Base-by-base conservation (phyloP, 37 sponge, comb jelly and placozoan genomes). In the Spongia lamella region DNA sequence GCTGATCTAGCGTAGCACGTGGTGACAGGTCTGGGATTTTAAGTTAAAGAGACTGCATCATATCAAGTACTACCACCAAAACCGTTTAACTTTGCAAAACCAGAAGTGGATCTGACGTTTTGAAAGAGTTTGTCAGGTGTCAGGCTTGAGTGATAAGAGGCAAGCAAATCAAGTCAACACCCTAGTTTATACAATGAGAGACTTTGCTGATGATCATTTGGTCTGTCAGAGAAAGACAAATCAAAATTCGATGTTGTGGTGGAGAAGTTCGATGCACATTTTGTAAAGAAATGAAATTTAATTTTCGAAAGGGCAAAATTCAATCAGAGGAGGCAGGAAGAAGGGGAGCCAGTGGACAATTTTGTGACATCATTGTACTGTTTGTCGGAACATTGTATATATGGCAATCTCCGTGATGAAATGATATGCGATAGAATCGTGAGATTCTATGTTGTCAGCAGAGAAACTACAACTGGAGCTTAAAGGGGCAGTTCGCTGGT, bases 371-470 rank as follows among this genome's bases (percentile, higher is more conserved):
- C 24, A 29, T 34, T 64, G 66, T 34, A 64, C 66, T 34, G 21
- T 29, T 34, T 64, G 37, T 29, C 66, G 31, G 66, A 64, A 27
- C 66, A 64, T 64, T 64, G 66, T 64, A 34, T 21, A 22, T 64
- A 35, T 34, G 30, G 66, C 21, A 27, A 64, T 64, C 7, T 64
- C 25, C 66, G 37, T 3, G 66, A 64, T 29, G 66, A 64, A 27
- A 21, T 64, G 66, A 64, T 64, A 22, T 21, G 66, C 25, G 66
- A 64, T 7, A 30, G 66, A 34, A 64, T 64, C 22, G 66, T 64
- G 5, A 7, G 57, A 56, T 5, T 22, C 57, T 2, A 5, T 3
- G 25, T 25, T 56, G 6, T 56, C n/a, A n/a, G n/a, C 57, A 56
- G 57, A 56, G 57, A 56, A 56, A 6, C 57, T 56, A 25, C 63